phyloP scores from a whole-genome alignment of 1,140 invertebrate genomes.

The Acyrthosiphon pisum region DNA sequence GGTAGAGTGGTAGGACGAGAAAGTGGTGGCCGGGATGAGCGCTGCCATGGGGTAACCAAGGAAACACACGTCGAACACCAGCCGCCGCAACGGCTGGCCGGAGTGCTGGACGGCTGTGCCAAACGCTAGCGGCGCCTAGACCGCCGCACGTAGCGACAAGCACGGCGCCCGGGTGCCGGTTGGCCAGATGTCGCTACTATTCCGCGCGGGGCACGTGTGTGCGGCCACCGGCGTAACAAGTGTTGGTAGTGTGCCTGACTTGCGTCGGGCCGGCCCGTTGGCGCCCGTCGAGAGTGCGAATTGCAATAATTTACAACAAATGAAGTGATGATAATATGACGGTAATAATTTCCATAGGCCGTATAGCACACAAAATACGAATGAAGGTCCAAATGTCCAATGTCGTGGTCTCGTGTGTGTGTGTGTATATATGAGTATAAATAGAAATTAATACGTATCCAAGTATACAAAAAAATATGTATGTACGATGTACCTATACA shows the following conservation, averaged over 20 bases:
- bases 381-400: neutral
- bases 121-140: neutral
- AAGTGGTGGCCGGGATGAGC: conserved; percentile 15
- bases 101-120: neutral
- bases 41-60: conserved; percentile 33
- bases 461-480: neutral
- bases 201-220: neutral
- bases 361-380: neutral
- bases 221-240: conserved; percentile 28
- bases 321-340: neutral
- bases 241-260: conserved; percentile 1
- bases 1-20: neutral
- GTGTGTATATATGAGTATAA: neutral
- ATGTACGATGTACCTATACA: neutral
- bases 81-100: no score
- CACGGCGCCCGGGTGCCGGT: neutral
- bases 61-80: conserved; percentile 4
- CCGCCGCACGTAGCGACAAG: neutral
- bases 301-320: neutral
- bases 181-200: conserved; percentile 41
- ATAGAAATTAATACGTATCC: neutral
- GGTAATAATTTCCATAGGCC: neutral
- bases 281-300: neutral
- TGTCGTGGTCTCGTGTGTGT: neutral
- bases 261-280: neutral